phyloP scores from a whole-genome alignment of 2,888 invertebrate genomes.

The Lepeophtheirus nordmannii region DNA sequence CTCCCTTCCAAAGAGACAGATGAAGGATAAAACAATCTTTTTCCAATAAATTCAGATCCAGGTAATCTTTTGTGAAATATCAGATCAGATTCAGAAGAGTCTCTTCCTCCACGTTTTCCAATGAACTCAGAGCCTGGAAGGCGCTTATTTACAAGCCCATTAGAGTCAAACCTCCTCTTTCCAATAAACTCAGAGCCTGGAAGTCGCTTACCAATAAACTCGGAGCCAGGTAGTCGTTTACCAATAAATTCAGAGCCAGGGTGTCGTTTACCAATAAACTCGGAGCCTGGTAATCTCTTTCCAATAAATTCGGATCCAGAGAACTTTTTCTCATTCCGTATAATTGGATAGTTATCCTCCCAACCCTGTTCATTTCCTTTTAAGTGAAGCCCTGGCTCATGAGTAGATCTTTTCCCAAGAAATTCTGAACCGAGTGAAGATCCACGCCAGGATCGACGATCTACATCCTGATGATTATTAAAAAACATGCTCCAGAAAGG shows the following conservation, averaged over 20 bases:
- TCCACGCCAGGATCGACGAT: constrained; percentile 12
- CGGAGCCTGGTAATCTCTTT: constrained; percentile 25
- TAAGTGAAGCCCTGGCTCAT: neutral
- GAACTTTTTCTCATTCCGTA: neutral
- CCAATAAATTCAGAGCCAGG: constrained; percentile 27
- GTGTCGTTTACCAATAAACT: constrained; percentile 26
- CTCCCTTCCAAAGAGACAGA: too few species aligned
- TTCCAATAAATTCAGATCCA: constrained; percentile 27
- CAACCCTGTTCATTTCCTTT: too few species aligned
- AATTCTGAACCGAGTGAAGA: constrained; percentile 13
- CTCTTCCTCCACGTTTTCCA: constrained; percentile 24
- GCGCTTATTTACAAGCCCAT: constrained; percentile 26
- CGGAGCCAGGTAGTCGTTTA: constrained; percentile 25
- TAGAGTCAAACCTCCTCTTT: constrained; percentile 22
- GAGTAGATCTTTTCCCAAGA: neutral
- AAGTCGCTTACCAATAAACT: constrained; percentile 25
- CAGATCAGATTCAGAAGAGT: too few species aligned
- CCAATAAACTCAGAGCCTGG: constrained; percentile 27
- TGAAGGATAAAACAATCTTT: constrained; percentile 1
- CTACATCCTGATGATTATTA: constrained; percentile 10
- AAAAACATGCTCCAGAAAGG: constrained; percentile 11
- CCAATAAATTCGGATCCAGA: constrained; percentile 26
- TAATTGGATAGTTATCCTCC: too few species aligned
- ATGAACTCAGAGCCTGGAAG: constrained; percentile 26
- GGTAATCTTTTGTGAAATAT: constrained; percentile 23